Base-by-base conservation (phyloP, 2,888 invertebrate species). In the Pterostichus niger region DNA sequence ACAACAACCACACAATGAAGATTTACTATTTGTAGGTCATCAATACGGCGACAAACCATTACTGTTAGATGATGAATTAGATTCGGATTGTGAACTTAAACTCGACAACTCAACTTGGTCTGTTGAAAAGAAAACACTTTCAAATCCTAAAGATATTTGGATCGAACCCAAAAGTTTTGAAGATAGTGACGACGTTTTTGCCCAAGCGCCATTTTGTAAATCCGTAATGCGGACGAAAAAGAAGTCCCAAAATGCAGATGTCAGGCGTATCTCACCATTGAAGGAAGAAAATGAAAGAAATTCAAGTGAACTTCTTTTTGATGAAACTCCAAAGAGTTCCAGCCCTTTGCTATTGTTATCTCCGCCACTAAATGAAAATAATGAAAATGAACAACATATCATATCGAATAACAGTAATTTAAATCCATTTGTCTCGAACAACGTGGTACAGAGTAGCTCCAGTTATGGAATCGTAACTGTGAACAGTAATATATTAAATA, bases 51-150 rank as follows among this genome's bases (percentile, higher is more conserved):
- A 95, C 84, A 93, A 93, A 85, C 96, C 96, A 0, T 89, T 96
- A 52, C 88, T 96, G 4, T 91, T 95, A 81, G 96, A 96, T 87
- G 95, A 96, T 88, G 96, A 96, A 86, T 89, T 95, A n/a, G 94
- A 94, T 86, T 92, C 93, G 0, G 93, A 94, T 31, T 91, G 91
- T 44, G 91, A 89, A 17, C 88, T 86, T n/a, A 89, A 88, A 85
- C 85, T 84, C 17, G 86, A 86, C 40, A 86, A 86, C 71, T 71
- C 83, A 0, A 87, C 86, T 24, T 88, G 89, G 87, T 86, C 86
- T 1, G 86, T 86, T 33, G 86, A 87, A 71, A 84, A 84, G 71
- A 85, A 85, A 79, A 31, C 71, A 77, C 85, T 84, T 13, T 79
- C 84, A 0, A 79, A 61, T 61, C 35, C 46, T 4, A 59, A 61